Evolutionary conservation across 2,888 invertebrate species (phyloP).

Genomic region (Lasioglossum oenotherae): DNA sequence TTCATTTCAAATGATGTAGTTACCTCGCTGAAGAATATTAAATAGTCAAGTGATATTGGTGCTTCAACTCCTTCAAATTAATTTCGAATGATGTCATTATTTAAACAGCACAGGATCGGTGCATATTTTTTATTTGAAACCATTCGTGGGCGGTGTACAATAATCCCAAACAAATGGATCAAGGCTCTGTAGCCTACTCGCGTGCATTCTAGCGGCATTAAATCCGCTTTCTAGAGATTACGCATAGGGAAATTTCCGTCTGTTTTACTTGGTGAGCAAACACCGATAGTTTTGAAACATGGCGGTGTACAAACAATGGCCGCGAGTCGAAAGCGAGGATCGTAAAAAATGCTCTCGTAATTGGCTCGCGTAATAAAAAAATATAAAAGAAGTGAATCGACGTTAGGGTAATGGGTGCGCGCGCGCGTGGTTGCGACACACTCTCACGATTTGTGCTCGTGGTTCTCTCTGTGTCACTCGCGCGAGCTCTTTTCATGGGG

Average conservation of each 20-base stretch:
- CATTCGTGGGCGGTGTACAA: neutral
- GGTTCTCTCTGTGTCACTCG: slow-evolving; percentile 8
- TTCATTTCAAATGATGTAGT: too few relatives aligned
- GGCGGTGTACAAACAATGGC: neutral
- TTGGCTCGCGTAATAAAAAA: slow-evolving; percentile 12
- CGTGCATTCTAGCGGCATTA: neutral
- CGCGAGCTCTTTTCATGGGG: slow-evolving; percentile 13
- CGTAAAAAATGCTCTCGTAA: slow-evolving; percentile 24
- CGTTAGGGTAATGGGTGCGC: slow-evolving; percentile 1
- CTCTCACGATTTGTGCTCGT: slow-evolving; percentile 41
- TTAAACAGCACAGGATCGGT: too few relatives aligned
- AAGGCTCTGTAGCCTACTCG: neutral
- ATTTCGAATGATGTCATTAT: too few relatives aligned
- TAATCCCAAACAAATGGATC: neutral
- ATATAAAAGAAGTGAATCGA: slow-evolving; percentile 2
- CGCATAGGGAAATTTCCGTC: slow-evolving; percentile 1
- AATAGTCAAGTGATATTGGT: too few relatives aligned
- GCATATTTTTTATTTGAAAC: neutral
- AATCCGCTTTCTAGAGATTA: slow-evolving; percentile 17
- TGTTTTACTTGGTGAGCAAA: neutral
- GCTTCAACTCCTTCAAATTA: too few relatives aligned
- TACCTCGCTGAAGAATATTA: too few relatives aligned
- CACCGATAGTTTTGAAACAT: neutral
- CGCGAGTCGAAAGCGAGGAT: neutral
- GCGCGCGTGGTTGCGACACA: slow-evolving; percentile 18